phyloP scores from a whole-genome alignment of 2,888 invertebrate genomes.

The Atherix ibis region DNA sequence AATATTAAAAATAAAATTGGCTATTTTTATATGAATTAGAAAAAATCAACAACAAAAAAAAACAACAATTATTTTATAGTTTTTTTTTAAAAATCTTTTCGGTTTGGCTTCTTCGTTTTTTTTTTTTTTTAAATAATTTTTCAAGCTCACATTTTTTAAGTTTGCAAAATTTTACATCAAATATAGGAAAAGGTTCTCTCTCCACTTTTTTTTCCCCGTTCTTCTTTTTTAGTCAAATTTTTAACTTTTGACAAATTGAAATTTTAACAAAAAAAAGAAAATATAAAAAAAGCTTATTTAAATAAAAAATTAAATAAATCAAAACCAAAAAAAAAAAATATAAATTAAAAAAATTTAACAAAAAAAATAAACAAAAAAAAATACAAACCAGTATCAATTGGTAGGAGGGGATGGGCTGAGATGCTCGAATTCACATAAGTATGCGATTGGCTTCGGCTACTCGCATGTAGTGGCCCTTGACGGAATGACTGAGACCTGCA shows the following conservation, averaged over 20 bases:
- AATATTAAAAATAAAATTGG: not conserved
- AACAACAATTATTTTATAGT: no score
- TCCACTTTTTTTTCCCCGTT: not conserved
- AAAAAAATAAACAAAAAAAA: slow-evolving; percentile 19
- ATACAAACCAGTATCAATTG: slow-evolving; percentile 59
- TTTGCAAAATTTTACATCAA: no score
- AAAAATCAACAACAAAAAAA: no score
- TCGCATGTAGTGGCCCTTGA: slow-evolving; percentile 41
- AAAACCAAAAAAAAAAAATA: slow-evolving; percentile 10
- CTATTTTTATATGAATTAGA: no score
- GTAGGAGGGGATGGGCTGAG: slow-evolving; percentile 88
- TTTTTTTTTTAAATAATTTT: no score
- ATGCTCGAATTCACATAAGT: slow-evolving; percentile 71
- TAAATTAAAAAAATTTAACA: slow-evolving; percentile 15
- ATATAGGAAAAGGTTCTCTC: no score
- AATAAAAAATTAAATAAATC: slow-evolving; percentile 8
- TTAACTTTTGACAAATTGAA: slow-evolving; percentile 1
- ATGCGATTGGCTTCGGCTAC: slow-evolving; percentile 39
- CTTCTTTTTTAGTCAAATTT: not conserved
- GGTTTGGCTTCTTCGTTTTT: no score
- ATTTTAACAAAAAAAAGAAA: slow-evolving; percentile 4
- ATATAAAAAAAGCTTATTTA: not conserved
- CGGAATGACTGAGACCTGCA: slow-evolving; percentile 90
- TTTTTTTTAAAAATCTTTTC: no score
- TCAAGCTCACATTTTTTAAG: no score